phyloP scores from a whole-genome alignment of 2,797 vertebrate species.

The Arctocebus calabarensis region DNA sequence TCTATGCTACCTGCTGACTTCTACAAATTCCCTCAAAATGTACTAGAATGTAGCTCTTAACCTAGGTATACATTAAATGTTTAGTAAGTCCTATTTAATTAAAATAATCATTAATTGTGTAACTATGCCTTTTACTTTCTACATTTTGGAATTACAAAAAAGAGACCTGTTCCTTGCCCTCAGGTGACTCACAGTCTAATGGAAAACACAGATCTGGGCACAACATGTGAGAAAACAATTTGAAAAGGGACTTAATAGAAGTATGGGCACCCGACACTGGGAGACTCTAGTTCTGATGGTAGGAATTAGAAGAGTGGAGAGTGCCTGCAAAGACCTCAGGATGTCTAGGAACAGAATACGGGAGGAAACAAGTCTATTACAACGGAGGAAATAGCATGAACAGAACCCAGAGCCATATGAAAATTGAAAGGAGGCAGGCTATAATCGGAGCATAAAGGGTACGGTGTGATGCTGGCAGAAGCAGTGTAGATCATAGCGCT shows the following conservation, averaged over 20 bases:
- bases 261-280: neutral
- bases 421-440: neutral
- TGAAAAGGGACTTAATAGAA: neutral
- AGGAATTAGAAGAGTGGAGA: neutral
- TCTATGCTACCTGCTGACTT: neutral
- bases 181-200: neutral
- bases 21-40: neutral
- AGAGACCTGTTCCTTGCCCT: neutral
- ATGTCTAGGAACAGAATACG: neutral
- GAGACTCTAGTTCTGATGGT: neutral
- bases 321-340: neutral
- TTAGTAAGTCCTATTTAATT: neutral
- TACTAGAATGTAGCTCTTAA: neutral
- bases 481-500: too few relatives aligned
- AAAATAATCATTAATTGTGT: neutral
- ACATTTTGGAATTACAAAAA: slow-evolving; percentile 22
- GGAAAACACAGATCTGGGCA: neutral
- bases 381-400: neutral
- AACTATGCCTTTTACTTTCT: neutral
- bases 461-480: neutral
- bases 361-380: neutral
- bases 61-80: neutral
- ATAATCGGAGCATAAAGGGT: neutral
- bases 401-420: neutral
- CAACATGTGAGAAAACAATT: neutral